Base-by-base conservation (phyloP, 2,113 vertebrate species). In the Rousettus leschenaultii region DNA sequence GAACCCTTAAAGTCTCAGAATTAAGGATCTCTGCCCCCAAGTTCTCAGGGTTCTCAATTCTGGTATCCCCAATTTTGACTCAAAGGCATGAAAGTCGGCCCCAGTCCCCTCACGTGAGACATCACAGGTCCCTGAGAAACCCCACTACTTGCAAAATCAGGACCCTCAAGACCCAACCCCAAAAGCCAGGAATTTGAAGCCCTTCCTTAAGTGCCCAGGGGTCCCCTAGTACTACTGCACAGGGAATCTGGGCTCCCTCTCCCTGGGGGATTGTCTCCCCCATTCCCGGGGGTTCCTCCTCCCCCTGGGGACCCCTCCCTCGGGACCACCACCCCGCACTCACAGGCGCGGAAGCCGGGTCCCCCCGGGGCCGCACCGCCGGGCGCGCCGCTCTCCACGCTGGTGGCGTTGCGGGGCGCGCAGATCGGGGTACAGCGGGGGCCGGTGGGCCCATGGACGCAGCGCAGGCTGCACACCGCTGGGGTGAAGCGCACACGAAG, bases 401-500 rank as follows among this genome's bases (percentile, higher is more conserved):
- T 99, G 95, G 99, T 99, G 95, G 99, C 35, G 97, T 99, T 99
- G 94, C 99, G 99, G 71, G 96, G 98, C 97, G 99, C 98, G 83
- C 99, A 99, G 97, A 97, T 98, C 98, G 99, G 99, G 96, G 98
- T 98, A 95, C 99, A 99, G 82, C 98, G 98, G 73, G 97, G 98
- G 89, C 98, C 98, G 77, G 97, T 96, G 90, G 97, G 97, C 95
- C 96, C 97, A 2, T 98, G 97, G 97, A 97, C 65, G 98, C 99
- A 99, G 94, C 98, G 99, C 97, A 99, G 98, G 97, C 99, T 98
- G 98, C 99, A 99, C 94, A 99, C 97, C 71, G 99, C 99, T 3
- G 99, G 99, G 26, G 99, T 99, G 98, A 99, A 99, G 97, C 98
- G 98, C 96, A 99, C 99, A 98, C 99, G 98, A 97, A 99, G 98